Evolutionary conservation across 1,140 invertebrate species (phyloP), one percentile per base, ranked within the genome.

Genomic region (Zophobas morio): DNA sequence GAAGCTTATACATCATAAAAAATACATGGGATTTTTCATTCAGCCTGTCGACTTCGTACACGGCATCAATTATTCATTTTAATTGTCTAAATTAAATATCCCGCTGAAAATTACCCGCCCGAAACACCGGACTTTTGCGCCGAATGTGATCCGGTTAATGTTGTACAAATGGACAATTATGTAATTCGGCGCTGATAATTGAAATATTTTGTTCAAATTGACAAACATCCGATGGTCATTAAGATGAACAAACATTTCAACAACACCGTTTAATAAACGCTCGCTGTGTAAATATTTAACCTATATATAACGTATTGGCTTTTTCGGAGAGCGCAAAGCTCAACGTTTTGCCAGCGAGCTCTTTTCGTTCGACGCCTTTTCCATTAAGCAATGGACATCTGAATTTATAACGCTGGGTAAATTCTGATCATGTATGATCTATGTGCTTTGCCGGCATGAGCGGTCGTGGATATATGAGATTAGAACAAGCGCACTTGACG

Each of bases 171-270:
- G 42, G 3, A 46, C 42, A 46, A 46, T 46, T 46, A 46, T 46
- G 42, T 46, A 4, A 3, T 4, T 3, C 42, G 42, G 42, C 42
- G 56, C 6, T 39, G 36, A 60, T 42, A 40, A 66, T 66, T 66
- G 60, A 66, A 66, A 66, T 66, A 66, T 39, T 66, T 66, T 66
- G 37, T 66, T 37, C 34, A 63, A 63, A 63, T 54, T 51, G 36
- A 72, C 71, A 73, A 73, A 73, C 54, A 72, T 72, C 51, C 51
- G 70, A 51, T 35, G 70, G 71, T 56, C 71, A 73, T 73, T 73
- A 73, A 40, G 54, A 73, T 32, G 46, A 54, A 72, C 49, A 73
- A 73, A 73, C 40, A 56, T 56, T 70, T 6, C 34, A 33, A 36
- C 51, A 34, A 54, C 49, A 56, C 39, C 60, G 39, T 46, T 66